A percentile compares a stretch with the other conserved stretches of the same genome.
phyloP scores from a whole-genome alignment of 92 coral and sea anemone genomes.

The Zoanthus sansibaricus region DNA sequence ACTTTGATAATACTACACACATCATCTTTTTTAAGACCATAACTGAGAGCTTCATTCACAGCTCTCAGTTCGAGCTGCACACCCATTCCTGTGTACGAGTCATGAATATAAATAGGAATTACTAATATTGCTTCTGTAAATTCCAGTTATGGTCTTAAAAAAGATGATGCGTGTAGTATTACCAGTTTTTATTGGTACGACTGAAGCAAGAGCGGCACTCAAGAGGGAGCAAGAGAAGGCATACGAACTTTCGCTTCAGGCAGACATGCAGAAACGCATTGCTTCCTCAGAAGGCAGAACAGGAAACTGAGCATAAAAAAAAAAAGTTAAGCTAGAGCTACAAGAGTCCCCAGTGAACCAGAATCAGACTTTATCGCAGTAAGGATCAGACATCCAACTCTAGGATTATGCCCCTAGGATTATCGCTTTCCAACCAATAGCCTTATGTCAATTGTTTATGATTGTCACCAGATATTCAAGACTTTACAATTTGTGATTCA shows the following conservation, averaged over 20 bases:
- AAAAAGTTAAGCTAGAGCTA: conserved; percentile 67
- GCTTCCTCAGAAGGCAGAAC: conserved; percentile 55
- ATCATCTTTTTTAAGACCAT: no score
- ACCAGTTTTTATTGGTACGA: conserved; percentile 37
- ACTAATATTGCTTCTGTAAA: conserved; percentile 16
- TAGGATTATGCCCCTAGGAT: conserved; percentile 38
- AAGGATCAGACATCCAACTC: conserved; percentile 55
- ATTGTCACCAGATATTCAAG: conserved; percentile 59
- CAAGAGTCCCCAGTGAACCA: conserved; percentile 73
- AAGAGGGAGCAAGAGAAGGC: conserved; percentile 48
- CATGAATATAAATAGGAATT: not conserved
- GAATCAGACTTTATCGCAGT: conserved; percentile 65
- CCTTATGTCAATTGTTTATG: conserved; percentile 55
- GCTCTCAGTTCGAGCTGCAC: no score
- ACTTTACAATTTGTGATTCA: conserved; percentile 63
- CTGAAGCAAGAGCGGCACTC: conserved; percentile 39
- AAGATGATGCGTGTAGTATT: conserved; percentile 23
- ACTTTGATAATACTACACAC: conserved; percentile 8
- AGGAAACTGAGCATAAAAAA: conserved; percentile 65
- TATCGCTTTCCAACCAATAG: conserved; percentile 56
- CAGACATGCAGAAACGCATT: conserved; percentile 64
- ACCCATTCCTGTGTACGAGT: no score
- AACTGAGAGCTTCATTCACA: no score
- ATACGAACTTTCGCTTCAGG: conserved; percentile 67
- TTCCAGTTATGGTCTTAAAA: not conserved